A percentile compares a stretch with the other conserved stretches of the same genome.
phyloP scores from a whole-genome alignment of 2,888 invertebrate species.

The Parascotia fuliginaria region DNA sequence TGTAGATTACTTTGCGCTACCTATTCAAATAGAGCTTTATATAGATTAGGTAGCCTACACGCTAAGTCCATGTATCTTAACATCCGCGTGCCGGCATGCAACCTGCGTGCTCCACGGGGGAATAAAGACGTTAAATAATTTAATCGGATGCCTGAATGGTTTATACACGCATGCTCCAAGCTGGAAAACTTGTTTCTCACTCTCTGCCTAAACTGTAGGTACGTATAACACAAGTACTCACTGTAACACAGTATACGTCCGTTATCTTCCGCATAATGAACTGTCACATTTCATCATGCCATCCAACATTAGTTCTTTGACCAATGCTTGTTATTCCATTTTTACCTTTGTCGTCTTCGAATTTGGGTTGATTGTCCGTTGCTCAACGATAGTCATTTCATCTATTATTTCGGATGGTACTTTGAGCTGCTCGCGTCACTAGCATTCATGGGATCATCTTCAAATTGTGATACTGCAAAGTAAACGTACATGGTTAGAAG shows the following conservation, averaged over 20 bases:
- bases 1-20: neutral
- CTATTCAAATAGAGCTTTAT: conserved; percentile 28
- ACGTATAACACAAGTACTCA: conserved; percentile 39
- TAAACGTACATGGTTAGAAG: conserved; percentile 22
- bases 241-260: conserved; percentile 37
- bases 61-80: conserved; percentile 67
- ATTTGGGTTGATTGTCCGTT: conserved; percentile 20
- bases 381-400: conserved; percentile 22
- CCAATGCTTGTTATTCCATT: conserved; percentile 18
- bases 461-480: conserved; percentile 35
- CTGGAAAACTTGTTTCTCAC: conserved; percentile 51
- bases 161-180: conserved; percentile 69
- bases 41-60: conserved; percentile 46
- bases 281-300: conserved; percentile 48
- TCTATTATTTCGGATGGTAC: conserved; percentile 39
- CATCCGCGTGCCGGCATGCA: conserved; percentile 79
- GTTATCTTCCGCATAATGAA: conserved; percentile 50
- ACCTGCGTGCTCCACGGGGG: conserved; percentile 77
- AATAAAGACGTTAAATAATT: conserved; percentile 85
- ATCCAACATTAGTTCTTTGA: conserved; percentile 44
- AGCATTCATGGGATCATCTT: conserved; percentile 32
- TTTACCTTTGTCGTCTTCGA: conserved; percentile 19
- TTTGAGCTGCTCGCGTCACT: conserved; percentile 28
- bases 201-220: conserved; percentile 42
- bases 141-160: conserved; percentile 78